Evolutionary conservation across 2,113 vertebrate genomes (phyloP).

Genomic region (Apodemus speciosus): DNA sequence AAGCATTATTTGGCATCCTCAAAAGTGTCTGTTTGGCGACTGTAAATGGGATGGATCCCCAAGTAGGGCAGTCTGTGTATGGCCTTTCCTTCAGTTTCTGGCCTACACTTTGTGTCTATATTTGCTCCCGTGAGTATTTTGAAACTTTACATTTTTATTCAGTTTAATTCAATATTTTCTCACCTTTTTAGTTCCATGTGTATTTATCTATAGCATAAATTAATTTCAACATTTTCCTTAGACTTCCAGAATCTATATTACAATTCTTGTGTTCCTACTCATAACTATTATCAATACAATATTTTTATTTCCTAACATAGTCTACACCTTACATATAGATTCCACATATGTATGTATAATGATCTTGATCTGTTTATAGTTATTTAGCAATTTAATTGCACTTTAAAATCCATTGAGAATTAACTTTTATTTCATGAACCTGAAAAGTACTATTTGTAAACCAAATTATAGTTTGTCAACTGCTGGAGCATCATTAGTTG

Average conservation of each 20-base stretch:
- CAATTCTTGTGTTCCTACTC: neutral
- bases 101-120: no score
- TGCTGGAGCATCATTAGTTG: slow-evolving; percentile 33
- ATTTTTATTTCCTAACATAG: slow-evolving; percentile 38
- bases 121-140: no score
- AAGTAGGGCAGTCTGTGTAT: no score
- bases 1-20: no score
- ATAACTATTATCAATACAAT: neutral
- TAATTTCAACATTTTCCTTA: slow-evolving; percentile 59
- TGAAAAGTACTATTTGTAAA: slow-evolving; percentile 46
- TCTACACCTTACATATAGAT: slow-evolving; percentile 19
- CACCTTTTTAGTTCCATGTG: slow-evolving; percentile 27
- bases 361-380: slow-evolving; percentile 41
- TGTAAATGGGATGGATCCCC: no score
- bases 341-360: slow-evolving; percentile 27
- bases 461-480: slow-evolving; percentile 47
- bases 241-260: slow-evolving; percentile 42
- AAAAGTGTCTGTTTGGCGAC: no score
- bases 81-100: no score
- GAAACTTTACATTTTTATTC: slow-evolving; percentile 39
- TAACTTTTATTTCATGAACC: slow-evolving; percentile 58
- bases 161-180: slow-evolving; percentile 63
- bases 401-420: slow-evolving; percentile 55
- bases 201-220: slow-evolving; percentile 49
- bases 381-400: slow-evolving; percentile 61